Percentiles rank a stretch among this genome's conserved stretches.
Evolutionary conservation across 2,888 invertebrate genomes (phyloP).

Genomic region (Agrilus biguttatus): DNA sequence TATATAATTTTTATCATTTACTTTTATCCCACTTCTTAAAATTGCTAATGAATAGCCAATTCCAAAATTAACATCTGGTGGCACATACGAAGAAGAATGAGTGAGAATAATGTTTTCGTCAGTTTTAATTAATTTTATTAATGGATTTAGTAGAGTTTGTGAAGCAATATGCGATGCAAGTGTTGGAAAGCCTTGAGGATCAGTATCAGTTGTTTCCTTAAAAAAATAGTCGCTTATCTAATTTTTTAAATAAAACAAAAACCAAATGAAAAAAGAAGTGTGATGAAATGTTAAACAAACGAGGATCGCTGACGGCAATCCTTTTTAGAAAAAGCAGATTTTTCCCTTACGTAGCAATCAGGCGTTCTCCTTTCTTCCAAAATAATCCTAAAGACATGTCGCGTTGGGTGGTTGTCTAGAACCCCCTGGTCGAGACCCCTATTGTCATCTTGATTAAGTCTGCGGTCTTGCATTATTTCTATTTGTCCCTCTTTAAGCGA

Average conservation of each 20-base stretch:
- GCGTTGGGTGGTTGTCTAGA: slow-evolving; percentile 75
- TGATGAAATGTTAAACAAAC: no score
- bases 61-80: slow-evolving; percentile 57
- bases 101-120: slow-evolving; percentile 48
- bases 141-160: slow-evolving; percentile 47
- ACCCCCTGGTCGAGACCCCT: slow-evolving; percentile 86
- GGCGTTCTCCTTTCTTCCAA: slow-evolving; percentile 45
- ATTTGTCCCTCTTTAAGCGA: slow-evolving; percentile 62
- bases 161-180: slow-evolving; percentile 45
- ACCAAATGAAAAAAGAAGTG: no score
- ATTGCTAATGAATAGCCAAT: slow-evolving; percentile 32
- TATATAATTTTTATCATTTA: slow-evolving; percentile 24
- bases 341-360: slow-evolving; percentile 31
- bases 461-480: slow-evolving; percentile 87
- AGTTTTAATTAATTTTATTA: slow-evolving; percentile 39
- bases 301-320: no score
- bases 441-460: slow-evolving; percentile 85
- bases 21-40: slow-evolving; percentile 22
- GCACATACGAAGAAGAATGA: slow-evolving; percentile 50
- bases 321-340: no score
- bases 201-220: slow-evolving; percentile 28
- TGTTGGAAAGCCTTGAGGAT: slow-evolving; percentile 45
- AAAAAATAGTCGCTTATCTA: slow-evolving; percentile 6
- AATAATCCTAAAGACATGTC: slow-evolving; percentile 69
- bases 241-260: no score